Conservation (phyloP, 2,113 vertebrate genomes). For the Oryzias woworae region DNA sequence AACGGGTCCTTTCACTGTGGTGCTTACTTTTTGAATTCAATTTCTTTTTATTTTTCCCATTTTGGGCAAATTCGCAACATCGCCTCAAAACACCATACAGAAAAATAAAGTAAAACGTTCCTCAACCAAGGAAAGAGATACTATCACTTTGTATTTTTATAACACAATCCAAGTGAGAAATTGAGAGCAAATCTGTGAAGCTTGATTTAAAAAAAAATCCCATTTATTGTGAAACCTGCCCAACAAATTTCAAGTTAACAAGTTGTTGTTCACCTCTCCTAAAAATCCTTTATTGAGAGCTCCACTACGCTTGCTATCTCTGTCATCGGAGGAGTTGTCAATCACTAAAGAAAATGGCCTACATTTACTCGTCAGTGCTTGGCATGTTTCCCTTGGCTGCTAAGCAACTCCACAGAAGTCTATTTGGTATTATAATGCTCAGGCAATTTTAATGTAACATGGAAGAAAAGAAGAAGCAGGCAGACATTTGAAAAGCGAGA, state of each 20-base stretch:
- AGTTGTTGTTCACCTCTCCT: slow-evolving; percentile 28
- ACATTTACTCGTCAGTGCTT: slow-evolving; percentile 19
- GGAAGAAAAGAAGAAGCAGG: slow-evolving; percentile 7
- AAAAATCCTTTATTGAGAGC: slow-evolving; percentile 23
- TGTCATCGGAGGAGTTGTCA: slow-evolving; percentile 42
- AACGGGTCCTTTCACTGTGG: neutral
- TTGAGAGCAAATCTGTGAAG: too few relatives aligned
- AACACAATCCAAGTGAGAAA: too few relatives aligned
- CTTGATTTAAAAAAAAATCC: neutral
- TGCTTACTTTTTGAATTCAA: neutral
- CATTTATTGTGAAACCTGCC: neutral
- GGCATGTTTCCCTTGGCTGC: slow-evolving; percentile 10
- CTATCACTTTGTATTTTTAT: too few relatives aligned
- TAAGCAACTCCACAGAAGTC: slow-evolving; percentile 14
- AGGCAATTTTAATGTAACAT: slow-evolving; percentile 7
- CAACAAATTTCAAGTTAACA: slow-evolving; percentile 29
- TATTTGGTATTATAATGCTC: neutral
- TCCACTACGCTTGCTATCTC: slow-evolving; percentile 36
- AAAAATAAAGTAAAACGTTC: too few relatives aligned
- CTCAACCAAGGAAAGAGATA: too few relatives aligned
- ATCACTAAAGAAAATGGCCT: slow-evolving; percentile 31
- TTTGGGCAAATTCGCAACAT: too few relatives aligned
- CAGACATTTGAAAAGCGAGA: too few relatives aligned
- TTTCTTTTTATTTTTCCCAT: neutral
- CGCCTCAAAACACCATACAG: too few relatives aligned